Conservation (phyloP, 2,797 vertebrate species). For the Scolopax bukidnonensis region DNA sequence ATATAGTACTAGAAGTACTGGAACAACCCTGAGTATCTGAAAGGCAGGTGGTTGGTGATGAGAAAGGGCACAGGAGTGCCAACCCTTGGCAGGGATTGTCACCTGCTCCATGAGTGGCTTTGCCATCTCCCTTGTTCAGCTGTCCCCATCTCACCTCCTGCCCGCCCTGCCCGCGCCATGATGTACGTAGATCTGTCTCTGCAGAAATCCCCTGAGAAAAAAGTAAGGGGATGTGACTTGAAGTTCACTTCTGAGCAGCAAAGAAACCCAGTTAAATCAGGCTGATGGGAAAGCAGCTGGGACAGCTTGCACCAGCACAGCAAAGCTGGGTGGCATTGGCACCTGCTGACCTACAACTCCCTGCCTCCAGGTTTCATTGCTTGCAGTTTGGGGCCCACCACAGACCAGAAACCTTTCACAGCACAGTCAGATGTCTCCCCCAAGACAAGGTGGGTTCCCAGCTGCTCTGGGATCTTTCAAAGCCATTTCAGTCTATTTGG, state of each 20-base stretch:
- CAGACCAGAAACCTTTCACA: not conserved
- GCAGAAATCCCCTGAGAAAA: not conserved
- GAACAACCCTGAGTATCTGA: not conserved
- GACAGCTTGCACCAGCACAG: not conserved
- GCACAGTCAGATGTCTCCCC: not conserved
- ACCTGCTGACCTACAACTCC: fast-evolving
- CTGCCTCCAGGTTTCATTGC: not conserved
- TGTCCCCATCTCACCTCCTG: not conserved
- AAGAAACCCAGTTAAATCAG: not conserved
- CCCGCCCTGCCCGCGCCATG: fast-evolving
- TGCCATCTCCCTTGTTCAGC: not conserved
- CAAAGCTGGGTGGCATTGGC: fast-evolving
- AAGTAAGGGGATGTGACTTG: not conserved
- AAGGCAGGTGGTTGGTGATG: not conserved
- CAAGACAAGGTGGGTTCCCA: not conserved
- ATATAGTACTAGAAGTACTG: not conserved
- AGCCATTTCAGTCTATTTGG: not conserved
- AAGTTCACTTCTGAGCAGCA: not conserved
- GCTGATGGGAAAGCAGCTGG: not conserved
- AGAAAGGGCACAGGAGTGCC: not conserved
- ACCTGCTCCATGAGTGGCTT: fast-evolving
- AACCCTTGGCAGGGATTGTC: fast-evolving
- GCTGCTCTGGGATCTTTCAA: not conserved
- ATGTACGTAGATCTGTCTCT: not conserved
- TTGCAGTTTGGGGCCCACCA: not conserved